Conservation (phyloP, 1,140 invertebrate genomes). For the Apis mellifera region DNA sequence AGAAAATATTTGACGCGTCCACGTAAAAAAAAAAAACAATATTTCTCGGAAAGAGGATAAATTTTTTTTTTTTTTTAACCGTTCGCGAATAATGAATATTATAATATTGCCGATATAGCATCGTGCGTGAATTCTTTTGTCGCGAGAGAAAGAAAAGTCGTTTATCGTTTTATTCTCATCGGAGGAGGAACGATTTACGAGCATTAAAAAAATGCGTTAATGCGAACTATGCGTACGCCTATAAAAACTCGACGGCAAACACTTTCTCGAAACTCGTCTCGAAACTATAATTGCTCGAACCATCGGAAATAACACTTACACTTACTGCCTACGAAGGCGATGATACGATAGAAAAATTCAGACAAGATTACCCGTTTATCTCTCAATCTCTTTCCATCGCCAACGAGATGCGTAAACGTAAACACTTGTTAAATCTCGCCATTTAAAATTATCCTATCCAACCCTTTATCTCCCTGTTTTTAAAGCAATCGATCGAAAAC, state of each 20-base stretch:
- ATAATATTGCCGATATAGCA: neutral
- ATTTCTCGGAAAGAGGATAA: too few relatives aligned
- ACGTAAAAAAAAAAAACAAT: too few relatives aligned
- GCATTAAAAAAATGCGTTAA: conserved; percentile 57
- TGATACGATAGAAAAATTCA: neutral
- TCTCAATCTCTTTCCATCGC: too few relatives aligned
- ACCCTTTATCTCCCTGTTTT: too few relatives aligned
- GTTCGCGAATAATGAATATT: neutral
- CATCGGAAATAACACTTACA: neutral
- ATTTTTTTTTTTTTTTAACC: too few relatives aligned
- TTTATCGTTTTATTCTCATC: conserved; percentile 64
- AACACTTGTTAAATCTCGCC: too few relatives aligned
- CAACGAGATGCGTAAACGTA: too few relatives aligned
- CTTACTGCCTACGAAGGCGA: neutral
- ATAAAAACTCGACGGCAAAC: conserved; percentile 2
- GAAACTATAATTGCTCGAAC: conserved; percentile 23
- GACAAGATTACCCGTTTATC: neutral
- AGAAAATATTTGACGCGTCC: too few relatives aligned
- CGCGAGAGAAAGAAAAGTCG: conserved; percentile 46
- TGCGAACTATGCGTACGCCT: neutral
- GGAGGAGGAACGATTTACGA: conserved; percentile 55
- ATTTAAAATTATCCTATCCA: too few relatives aligned
- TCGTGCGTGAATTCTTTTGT: neutral
- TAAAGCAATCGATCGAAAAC: neutral
- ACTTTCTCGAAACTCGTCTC: too few relatives aligned